These are phyloP conservation scores for Lophotis ruficrista DNA, from an alignment of 2,113 vertebrate species.

Conservation along the genomic window DNA sequence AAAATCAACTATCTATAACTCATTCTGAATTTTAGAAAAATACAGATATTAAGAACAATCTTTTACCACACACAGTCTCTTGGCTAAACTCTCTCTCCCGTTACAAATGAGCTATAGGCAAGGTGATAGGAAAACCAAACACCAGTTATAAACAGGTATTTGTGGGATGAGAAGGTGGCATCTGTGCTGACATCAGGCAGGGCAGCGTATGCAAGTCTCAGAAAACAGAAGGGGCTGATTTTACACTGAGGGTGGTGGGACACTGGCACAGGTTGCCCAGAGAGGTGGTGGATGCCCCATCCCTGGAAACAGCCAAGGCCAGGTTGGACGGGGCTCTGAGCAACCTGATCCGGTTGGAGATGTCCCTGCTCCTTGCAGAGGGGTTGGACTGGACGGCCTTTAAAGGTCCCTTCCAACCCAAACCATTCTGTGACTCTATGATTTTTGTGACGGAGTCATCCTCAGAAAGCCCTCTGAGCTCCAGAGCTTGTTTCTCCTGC, in stretches of 20 bases:
- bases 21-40: not conserved
- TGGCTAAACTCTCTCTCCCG: not conserved
- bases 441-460: not conserved
- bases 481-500: not conserved
- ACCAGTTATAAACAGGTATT: not conserved
- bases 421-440: too few species aligned
- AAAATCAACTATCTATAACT: not conserved
- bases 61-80: not conserved
- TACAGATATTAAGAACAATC: not conserved
- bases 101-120: not conserved
- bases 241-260: too few species aligned
- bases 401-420: too few species aligned
- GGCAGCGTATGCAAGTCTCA: not conserved
- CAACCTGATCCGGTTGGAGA: too few species aligned
- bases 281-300: too few species aligned
- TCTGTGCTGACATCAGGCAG: not conserved
- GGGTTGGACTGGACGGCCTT: too few species aligned
- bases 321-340: too few species aligned
- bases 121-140: not conserved
- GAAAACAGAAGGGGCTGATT: not conserved
- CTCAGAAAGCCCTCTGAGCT: not conserved
- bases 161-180: not conserved
- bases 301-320: too few species aligned
- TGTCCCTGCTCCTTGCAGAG: too few species aligned
- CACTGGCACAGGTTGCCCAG: too few species aligned